These are phyloP conservation scores for Capromys pilorides DNA, from an alignment of 2,797 vertebrate species.

Conservation along the genomic window DNA sequence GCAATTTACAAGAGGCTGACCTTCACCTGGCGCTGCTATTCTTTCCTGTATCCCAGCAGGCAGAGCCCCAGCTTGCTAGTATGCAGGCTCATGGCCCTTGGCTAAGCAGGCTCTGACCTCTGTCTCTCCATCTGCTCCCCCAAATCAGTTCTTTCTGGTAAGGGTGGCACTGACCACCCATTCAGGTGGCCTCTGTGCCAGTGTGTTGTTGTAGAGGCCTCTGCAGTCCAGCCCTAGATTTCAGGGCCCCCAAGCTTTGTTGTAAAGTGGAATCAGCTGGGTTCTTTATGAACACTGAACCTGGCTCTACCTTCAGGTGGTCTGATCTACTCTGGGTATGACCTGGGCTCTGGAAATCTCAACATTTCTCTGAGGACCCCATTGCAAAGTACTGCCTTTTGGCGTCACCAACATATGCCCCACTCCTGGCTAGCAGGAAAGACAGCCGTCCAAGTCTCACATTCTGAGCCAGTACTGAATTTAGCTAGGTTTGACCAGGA, in stretches of 20 bases:
- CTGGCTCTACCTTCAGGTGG: background rate
- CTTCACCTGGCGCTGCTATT: accelerated
- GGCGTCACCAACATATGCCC: background rate
- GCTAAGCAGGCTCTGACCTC: background rate
- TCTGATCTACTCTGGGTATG: background rate
- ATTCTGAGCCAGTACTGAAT: background rate
- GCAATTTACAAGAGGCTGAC: background rate
- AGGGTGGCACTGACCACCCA: background rate
- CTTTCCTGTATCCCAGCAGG: background rate
- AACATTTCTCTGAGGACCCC: background rate
- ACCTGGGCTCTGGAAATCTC: background rate
- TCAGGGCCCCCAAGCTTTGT: background rate
- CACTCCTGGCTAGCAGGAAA: too few species aligned
- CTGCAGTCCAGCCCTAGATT: background rate
- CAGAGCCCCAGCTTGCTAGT: too few species aligned
- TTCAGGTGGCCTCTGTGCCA: background rate
- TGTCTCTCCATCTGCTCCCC: background rate
- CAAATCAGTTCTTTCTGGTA: background rate
- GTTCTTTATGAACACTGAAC: background rate
- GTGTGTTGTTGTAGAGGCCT: background rate
- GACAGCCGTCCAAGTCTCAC: background rate
- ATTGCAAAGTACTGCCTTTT: background rate
- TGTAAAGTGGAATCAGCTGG: background rate
- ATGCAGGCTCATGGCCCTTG: accelerated
- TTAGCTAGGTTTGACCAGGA: background rate